Base-by-base conservation (phyloP, 2,113 vertebrate species). In the Gadus chalcogrammus region DNA sequence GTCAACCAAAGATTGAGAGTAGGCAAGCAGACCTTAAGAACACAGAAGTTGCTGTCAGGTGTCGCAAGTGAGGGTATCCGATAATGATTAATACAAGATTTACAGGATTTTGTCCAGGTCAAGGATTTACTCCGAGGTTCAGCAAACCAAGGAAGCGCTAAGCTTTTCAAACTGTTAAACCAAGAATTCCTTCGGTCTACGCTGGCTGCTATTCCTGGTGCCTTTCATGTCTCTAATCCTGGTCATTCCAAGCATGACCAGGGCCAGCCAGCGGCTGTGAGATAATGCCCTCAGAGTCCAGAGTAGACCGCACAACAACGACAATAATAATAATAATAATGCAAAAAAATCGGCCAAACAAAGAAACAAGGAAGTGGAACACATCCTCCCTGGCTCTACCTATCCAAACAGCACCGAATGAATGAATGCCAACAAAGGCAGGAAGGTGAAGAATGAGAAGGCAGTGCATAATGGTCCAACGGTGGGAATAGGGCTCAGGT, bases 391-490 rank as follows among this genome's bases (percentile, higher is more conserved):
- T 81, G 66, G 72, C 63, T 82, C 85, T 79, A 89, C 85, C 88
- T 85, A 85, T 89, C 86, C 80, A 77, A 73, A 84, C 78, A 79
- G 74, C 78, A 82, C 71, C 79, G 67, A 73, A 61, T 86, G 76
- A 90, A 82, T 79, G 42, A 73, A 77, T 85, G 75, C 84, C 89
- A 90, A 91, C 90, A 91, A 91, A 89, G 88, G 78, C 88, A 91
- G 89, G 89, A 91, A 91, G 79, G 81, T 79, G 77, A 83, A 86
- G 87, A 90, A 88, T 87, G 85, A 89, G 78, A 77, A 79, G 84
- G 77, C 68, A 82, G 76, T 75, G 84, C 73, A 72, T 76, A 83
- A 73, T 15, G 2, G 78, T 80, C 68, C 73, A 63, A 77, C 68
- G 74, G 76, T 89, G 83, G 79, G 87, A 89, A 88, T 77, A 79